Conservation (phyloP, 2,797 vertebrate genomes). For the Enteromius anoplus region DNA sequence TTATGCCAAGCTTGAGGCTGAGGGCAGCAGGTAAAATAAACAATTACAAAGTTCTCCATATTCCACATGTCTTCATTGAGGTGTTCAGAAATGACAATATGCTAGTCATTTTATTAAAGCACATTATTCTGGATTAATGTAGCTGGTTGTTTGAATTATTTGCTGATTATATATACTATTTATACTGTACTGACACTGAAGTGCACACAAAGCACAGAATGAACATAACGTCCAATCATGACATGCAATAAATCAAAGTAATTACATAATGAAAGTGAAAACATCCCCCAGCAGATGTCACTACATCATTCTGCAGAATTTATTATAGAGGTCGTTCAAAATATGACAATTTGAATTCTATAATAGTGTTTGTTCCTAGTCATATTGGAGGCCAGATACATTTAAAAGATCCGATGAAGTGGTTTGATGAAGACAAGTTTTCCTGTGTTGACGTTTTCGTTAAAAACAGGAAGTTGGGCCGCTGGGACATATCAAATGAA, state of each 20-base stretch:
- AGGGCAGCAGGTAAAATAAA: conserved; percentile 59
- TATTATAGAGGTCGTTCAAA: background rate
- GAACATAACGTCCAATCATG: conserved; percentile 13
- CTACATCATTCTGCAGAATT: conserved; percentile 6
- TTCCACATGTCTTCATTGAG: conserved; percentile 7
- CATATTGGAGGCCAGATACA: background rate
- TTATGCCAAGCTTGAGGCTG: conserved; percentile 50
- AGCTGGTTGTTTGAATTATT: conserved; percentile 14
- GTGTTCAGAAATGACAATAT: background rate
- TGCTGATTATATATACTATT: conserved; percentile 15
- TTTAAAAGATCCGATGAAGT: background rate
- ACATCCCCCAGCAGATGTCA: conserved; percentile 26
- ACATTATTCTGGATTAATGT: conserved; percentile 27
- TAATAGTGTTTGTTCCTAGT: background rate
- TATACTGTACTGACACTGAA: conserved; percentile 27
- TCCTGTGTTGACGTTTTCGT: background rate
- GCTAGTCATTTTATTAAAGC: conserved; percentile 13
- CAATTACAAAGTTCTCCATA: conserved; percentile 51
- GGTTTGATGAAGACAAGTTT: background rate
- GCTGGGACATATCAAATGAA: background rate
- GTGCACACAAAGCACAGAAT: conserved; percentile 12
- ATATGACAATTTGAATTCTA: background rate
- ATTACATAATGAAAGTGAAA: conserved; percentile 30
- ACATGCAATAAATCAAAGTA: conserved; percentile 7
- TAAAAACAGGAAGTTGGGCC: background rate